Conservation (phyloP, 92 coral and sea anemone genomes). For the Umimayanthus chanpuru region DNA sequence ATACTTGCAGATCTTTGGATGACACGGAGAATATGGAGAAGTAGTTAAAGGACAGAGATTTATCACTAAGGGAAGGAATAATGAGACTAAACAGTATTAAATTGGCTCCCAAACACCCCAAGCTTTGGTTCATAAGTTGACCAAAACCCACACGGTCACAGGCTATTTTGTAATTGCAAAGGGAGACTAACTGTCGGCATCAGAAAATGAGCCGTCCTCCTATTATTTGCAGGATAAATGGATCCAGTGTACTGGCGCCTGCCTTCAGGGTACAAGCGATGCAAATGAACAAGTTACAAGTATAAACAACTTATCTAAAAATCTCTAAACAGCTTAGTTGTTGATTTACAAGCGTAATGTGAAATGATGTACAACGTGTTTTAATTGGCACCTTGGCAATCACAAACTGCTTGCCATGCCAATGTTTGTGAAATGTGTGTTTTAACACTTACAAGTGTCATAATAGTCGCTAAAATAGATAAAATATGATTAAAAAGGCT, state of each 20-base stretch:
- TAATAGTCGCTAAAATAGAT: too few species aligned
- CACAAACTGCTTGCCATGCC: neutral
- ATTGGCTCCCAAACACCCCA: neutral
- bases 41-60: neutral
- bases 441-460: too few species aligned
- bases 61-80: neutral
- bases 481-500: too few species aligned
- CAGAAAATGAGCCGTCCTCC: neutral
- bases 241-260: neutral
- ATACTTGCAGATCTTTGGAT: too few species aligned
- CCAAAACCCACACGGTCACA: neutral
- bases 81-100: neutral
- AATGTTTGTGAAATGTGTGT: neutral
- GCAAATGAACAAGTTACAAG: neutral
- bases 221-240: neutral
- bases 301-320: neutral
- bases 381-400: neutral
- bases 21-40: neutral
- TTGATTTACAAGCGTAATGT: neutral
- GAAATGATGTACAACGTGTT: neutral
- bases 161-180: conserved; percentile 1
- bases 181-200: neutral
- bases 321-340: neutral
- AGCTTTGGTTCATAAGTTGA: neutral
- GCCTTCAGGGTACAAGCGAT: neutral